Evolutionary conservation across 2,113 vertebrate genomes (phyloP), one percentile per base, ranked within the genome.

Genomic region (Zingel zingel): DNA sequence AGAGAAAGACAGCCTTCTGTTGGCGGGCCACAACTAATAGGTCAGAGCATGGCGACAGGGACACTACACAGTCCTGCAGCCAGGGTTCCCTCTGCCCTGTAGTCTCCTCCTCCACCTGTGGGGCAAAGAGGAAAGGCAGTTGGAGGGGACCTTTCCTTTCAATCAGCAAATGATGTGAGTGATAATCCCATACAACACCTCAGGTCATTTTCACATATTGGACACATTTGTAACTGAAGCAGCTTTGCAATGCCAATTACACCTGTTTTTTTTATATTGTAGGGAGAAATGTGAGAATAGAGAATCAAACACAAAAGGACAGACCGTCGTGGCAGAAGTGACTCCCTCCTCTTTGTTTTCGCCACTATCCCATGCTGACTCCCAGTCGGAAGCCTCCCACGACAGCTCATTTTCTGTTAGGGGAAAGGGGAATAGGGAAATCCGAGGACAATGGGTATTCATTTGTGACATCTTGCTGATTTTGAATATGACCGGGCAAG

Each of bases 1-100:
- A 96, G 88, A 99, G 94, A 89, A 99, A 99, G 4, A 96, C 97
- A 0, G 98, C 98, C 90, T 96, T 99, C 73, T 99, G 97, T 13
- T 98, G 96, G 36, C 94, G 96, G 51, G 97, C 97, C 86, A 99
- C 97, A 5, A 99, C 97, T 89, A 99, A 96, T 73, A 99, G 95
- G 88, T 99, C 98, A 48, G 95, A 97, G 83, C 97, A 98, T 79
- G 98, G 98, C 0, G 98, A 99, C 75, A 99, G 89, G 30, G 98
- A 98, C 80, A 99, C 91, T 3, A 97, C 94, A 74, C 98, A 99
- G 36, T 98, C 96, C 77, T 98, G 98, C 85, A 99, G 95, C 98
- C 98, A 99, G 59, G 95, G 96, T 77, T 78, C 89, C 54, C 91
- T 93, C 30, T 95, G 95, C 7, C 86, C 93, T 7, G 93, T 67